These are phyloP conservation scores for Onychorhynchus coronatus DNA, from an alignment of 2,113 vertebrate genomes.

Conservation along the genomic window DNA sequence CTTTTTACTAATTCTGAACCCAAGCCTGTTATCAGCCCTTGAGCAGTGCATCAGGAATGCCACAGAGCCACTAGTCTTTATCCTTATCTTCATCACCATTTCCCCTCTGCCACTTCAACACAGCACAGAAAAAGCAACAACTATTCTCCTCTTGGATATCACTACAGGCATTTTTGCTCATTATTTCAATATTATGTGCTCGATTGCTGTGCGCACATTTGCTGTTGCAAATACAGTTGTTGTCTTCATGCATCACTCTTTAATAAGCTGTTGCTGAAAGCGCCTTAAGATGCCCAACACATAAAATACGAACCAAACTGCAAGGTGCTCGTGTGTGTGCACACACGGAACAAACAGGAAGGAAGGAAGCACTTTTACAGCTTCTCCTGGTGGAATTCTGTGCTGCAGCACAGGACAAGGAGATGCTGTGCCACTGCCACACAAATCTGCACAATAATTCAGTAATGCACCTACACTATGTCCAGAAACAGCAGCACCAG, in stretches of 20 bases:
- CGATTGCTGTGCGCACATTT: background rate
- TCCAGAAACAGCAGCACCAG: background rate
- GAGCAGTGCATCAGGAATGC: background rate
- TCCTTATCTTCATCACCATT: constrained; percentile 1
- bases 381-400: background rate
- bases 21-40: background rate
- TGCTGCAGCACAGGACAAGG: background rate
- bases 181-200: background rate
- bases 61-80: background rate
- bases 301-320: background rate
- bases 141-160: background rate
- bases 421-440: background rate
- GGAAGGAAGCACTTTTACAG: background rate
- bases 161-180: background rate
- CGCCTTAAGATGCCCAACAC: background rate
- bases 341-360: background rate
- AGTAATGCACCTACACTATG: background rate
- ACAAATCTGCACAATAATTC: background rate
- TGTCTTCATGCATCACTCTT: background rate
- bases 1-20: background rate
- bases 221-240: background rate
- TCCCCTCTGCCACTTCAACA: background rate
- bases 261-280: background rate
- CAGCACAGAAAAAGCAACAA: background rate
- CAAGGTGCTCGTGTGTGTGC: background rate